Conservation (phyloP, 2,888 invertebrate genomes). For the Drosophila nr. fundita region DNA sequence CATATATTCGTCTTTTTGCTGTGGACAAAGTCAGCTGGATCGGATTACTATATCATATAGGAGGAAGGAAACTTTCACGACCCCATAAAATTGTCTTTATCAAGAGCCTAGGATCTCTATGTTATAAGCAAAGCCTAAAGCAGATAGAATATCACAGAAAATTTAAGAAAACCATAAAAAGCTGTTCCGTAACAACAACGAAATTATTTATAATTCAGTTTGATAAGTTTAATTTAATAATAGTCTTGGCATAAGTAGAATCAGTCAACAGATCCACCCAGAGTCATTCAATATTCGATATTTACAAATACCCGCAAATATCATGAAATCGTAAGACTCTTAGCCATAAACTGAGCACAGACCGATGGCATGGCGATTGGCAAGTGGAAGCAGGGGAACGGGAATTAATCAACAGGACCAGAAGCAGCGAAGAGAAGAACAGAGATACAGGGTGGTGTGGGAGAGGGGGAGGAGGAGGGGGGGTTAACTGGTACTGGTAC, state of each 20-base stretch:
- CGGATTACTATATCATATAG: not conserved
- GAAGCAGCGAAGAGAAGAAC: not conserved
- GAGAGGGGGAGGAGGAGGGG: not conserved
- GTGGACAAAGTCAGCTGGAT: not conserved
- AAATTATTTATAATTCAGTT: not conserved
- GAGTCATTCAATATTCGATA: not conserved
- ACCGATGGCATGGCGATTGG: conserved; percentile 37
- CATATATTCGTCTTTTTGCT: not conserved
- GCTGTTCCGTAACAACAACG: not conserved
- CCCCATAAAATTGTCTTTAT: not conserved
- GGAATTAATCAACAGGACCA: conserved; percentile 49
- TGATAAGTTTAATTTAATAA: not conserved
- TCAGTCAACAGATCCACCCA: not conserved
- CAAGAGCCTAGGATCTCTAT: not conserved
- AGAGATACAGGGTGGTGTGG: not conserved
- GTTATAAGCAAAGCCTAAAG: not conserved
- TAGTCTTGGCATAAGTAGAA: not conserved
- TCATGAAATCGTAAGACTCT: not conserved
- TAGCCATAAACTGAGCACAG: conserved; percentile 20
- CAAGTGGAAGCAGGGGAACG: conserved; percentile 15
- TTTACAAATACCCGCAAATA: not conserved
- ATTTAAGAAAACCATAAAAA: not conserved
- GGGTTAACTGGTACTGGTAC: conserved; percentile 33
- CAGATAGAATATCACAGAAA: not conserved
- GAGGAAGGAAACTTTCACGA: not conserved